Evolutionary conservation across 1,140 invertebrate genomes (phyloP).

Genomic region (Calephelis virginiensis): DNA sequence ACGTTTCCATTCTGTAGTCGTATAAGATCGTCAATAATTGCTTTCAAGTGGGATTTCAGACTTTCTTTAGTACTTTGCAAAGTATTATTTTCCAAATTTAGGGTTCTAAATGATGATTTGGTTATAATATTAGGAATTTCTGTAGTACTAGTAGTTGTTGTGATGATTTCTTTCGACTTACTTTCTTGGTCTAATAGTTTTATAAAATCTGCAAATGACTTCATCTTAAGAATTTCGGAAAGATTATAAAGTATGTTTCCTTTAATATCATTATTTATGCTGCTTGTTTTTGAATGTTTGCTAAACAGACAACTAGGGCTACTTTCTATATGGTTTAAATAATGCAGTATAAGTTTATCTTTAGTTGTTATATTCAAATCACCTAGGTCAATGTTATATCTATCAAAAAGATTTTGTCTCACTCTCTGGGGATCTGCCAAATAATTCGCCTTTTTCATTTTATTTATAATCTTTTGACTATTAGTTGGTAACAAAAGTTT

Average conservation of each 20-base stretch:
- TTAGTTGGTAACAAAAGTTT: conserved; percentile 44
- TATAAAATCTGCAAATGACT: conserved; percentile 52
- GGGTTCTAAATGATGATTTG: conserved; percentile 20
- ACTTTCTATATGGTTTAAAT: conserved; percentile 51
- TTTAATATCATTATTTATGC: conserved; percentile 35
- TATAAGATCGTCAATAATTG: conserved; percentile 55
- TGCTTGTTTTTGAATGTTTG: conserved; percentile 27
- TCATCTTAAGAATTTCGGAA: conserved; percentile 63
- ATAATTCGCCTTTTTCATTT: background rate
- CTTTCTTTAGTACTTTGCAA: conserved; percentile 46
- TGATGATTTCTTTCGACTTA: background rate
- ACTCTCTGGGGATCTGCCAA: background rate
- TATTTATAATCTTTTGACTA: conserved; percentile 22
- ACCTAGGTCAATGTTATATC: conserved; percentile 39
- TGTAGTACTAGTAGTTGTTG: conserved; percentile 23
- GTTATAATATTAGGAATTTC: conserved; percentile 7
- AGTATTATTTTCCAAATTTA: conserved; percentile 26
- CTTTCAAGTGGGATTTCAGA: conserved; percentile 55
- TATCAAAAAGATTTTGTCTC: conserved; percentile 5
- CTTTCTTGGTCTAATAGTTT: conserved; percentile 34
- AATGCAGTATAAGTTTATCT: conserved; percentile 61
- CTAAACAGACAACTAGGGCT: conserved; percentile 50
- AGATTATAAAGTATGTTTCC: conserved; percentile 59
- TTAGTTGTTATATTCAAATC: conserved; percentile 46
- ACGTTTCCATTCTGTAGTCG: conserved; percentile 47